Evolutionary conservation across 2,797 vertebrate species (phyloP), one percentile per base, ranked within the genome.

Genomic region (Amblyopsis hoosieri): DNA sequence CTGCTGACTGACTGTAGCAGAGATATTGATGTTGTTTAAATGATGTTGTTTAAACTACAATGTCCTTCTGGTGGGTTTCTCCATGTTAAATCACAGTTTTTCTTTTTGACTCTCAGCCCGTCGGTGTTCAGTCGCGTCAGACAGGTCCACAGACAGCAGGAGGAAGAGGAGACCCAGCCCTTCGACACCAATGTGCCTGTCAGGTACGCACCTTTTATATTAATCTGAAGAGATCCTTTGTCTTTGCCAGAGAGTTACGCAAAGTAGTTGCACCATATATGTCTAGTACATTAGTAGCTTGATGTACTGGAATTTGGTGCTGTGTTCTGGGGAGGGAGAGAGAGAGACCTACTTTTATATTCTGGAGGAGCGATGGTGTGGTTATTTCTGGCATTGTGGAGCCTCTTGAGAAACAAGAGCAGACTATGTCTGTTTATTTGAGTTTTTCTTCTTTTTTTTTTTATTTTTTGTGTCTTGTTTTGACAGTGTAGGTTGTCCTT

Each of bases 101-200:
- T 52, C 13, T 4, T 65, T 80, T 50, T 47, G 0, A 66, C 63
- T 64, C 60, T 79, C 85, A 91, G 91, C 62, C 72, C 90, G 0
- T 95, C 96, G 0, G 93, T 97, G 73, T 96, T 97, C 81, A 93
- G 91, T 74, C 94, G 93, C 3, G 92, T 96, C 64, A 91, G 93
- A 77, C 94, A 98, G 87, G 92, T 88, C 51, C 93, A 72, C 76
- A 89, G 90, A 47, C 94, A 94, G 81, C 90, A 91, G 68, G 90
- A 93, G 56, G 76, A 78, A 29, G 85, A 86, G 11, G 89, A 85
- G 51, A 71, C 64, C 64, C 68, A 85, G 57, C 71, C 88, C 19
- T 75, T 76, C 58, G 57, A 75, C 69, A 75, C 85, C 48, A 17
- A 74, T 57, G 56, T 72, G 57, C 84, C 87, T 0, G 77, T 91